These are phyloP conservation scores for Myotis pilosus DNA, from an alignment of 2,797 vertebrate species.

Conservation along the genomic window DNA sequence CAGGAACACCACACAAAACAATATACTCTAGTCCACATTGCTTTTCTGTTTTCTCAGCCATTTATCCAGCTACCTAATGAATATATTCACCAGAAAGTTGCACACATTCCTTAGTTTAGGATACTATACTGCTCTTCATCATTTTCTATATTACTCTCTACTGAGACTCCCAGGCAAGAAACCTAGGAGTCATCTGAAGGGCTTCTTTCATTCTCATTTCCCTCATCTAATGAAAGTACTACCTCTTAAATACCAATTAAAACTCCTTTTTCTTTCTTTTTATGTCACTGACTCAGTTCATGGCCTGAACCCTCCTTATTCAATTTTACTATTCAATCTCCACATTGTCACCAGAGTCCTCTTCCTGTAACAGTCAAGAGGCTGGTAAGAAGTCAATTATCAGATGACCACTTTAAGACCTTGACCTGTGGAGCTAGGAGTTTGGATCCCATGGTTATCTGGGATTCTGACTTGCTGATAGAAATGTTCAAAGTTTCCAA, in stretches of 20 bases:
- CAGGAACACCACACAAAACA: background rate
- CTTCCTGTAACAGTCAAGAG: background rate
- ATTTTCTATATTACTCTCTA: background rate
- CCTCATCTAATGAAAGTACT: background rate
- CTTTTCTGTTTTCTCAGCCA: background rate
- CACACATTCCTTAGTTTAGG: background rate
- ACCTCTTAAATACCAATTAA: background rate
- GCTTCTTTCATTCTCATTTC: background rate
- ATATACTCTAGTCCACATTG: background rate
- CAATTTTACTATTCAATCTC: background rate
- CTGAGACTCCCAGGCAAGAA: background rate
- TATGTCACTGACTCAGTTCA: background rate
- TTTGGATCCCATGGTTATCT: conserved; percentile 26
- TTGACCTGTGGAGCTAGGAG: background rate
- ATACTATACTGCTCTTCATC: background rate
- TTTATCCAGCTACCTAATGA: background rate
- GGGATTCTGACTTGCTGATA: conserved; percentile 23
- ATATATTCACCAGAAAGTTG: background rate
- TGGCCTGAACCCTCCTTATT: background rate
- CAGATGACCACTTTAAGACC: background rate
- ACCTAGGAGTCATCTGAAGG: background rate
- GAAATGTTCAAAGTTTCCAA: conserved; percentile 36
- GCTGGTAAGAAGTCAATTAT: background rate
- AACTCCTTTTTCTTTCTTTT: background rate
- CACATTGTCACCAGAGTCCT: background rate